Evolutionary conservation across 1,140 invertebrate genomes (phyloP).

Genomic region (Drosophila arawakana): DNA sequence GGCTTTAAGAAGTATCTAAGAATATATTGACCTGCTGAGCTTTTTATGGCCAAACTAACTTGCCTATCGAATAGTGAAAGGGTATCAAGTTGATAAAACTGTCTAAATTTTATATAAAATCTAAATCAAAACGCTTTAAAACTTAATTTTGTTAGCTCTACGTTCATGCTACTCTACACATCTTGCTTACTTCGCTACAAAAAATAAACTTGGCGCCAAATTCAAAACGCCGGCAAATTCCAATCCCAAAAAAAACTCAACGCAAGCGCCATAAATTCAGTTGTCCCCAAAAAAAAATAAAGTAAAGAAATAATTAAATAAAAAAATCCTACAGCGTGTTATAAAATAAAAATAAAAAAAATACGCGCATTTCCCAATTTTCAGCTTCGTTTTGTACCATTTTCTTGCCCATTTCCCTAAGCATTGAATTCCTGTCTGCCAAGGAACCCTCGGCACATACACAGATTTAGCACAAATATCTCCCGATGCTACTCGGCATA

Average conservation of each 20-base stretch:
- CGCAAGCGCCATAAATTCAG: constrained; percentile 59
- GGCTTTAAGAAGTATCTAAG: constrained; percentile 20
- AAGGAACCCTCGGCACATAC: constrained; percentile 40
- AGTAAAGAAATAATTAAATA: constrained; percentile 10
- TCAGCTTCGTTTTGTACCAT: constrained; percentile 40
- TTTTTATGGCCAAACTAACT: constrained; percentile 44
- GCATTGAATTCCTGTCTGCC: constrained; percentile 71
- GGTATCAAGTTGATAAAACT: constrained; percentile 31
- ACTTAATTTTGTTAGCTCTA: background rate
- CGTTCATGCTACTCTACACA: background rate
- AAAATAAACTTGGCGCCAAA: constrained; percentile 17
- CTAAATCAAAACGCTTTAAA: background rate
- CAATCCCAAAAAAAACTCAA: constrained; percentile 37
- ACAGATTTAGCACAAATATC: constrained; percentile 63
- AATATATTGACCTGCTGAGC: constrained; percentile 50
- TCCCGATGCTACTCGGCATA: constrained; percentile 17
- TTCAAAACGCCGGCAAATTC: constrained; percentile 30
- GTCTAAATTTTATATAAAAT: constrained; percentile 5
- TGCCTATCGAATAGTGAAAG: no score
- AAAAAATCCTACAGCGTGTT: background rate
- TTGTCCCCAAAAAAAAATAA: constrained; percentile 57
- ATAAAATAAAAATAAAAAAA: constrained; percentile 7
- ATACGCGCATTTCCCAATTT: constrained; percentile 52
- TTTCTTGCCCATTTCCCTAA: constrained; percentile 45
- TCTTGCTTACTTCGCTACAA: constrained; percentile 1